Percentiles rank a stretch among this genome's conserved stretches.
phyloP scores from a whole-genome alignment of 2,797 vertebrate genomes.

The Peromyscus nudipes region DNA sequence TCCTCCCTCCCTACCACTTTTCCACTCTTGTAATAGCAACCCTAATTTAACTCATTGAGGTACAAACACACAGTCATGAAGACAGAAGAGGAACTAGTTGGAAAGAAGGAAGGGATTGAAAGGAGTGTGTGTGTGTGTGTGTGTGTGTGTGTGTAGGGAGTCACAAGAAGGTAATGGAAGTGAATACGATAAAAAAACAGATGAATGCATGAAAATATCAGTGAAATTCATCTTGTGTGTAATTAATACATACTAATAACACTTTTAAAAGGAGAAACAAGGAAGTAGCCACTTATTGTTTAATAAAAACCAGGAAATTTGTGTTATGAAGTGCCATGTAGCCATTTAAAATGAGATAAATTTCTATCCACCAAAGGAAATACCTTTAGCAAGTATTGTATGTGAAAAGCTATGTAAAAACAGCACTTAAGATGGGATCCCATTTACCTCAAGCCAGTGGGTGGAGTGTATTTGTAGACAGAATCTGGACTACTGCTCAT shows the following conservation, averaged over 20 bases:
- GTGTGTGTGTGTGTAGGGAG: too few species aligned
- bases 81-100: background rate
- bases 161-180: background rate
- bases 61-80: background rate
- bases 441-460: background rate
- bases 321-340: background rate
- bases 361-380: background rate
- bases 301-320: slow-evolving; percentile 14
- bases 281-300: background rate
- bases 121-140: too few species aligned
- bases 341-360: slow-evolving; percentile 18
- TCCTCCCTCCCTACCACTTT: background rate
- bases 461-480: background rate
- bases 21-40: background rate
- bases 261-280: background rate
- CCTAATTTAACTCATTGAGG: background rate
- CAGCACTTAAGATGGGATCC: background rate
- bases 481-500: background rate
- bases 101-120: background rate
- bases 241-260: background rate
- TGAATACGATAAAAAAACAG: background rate
- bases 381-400: background rate
- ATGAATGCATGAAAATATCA: too few species aligned
- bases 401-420: background rate
- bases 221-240: background rate